These are phyloP conservation scores for Beris chalybata DNA, from an alignment of 2,888 invertebrate species.

Conservation along the genomic window DNA sequence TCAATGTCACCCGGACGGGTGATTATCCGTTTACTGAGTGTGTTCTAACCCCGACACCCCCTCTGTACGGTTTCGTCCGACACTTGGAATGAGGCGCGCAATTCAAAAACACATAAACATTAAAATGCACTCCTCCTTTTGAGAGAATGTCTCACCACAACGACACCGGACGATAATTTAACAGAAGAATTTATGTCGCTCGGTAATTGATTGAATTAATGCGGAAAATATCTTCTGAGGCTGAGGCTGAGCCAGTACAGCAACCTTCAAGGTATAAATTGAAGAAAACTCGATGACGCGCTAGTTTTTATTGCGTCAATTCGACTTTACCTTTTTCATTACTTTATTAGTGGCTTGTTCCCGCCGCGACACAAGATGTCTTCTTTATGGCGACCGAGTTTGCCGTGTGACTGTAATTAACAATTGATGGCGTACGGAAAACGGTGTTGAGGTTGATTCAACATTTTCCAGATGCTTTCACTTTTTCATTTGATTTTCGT, in stretches of 20 bases:
- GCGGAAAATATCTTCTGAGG: not conserved
- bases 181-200: not conserved
- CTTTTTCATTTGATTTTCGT: conserved; percentile 9
- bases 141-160: not conserved
- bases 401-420: too few relatives aligned
- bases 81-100: too few relatives aligned
- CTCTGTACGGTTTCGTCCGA: not conserved
- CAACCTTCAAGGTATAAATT: too few relatives aligned
- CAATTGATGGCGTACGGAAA: too few relatives aligned
- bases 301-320: too few relatives aligned
- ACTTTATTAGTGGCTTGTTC: too few relatives aligned
- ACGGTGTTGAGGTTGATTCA: conserved; percentile 3
- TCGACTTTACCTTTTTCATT: too few relatives aligned
- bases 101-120: not conserved
- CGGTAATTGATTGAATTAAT: conserved; percentile 11
- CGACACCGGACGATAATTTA: too few relatives aligned
- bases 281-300: too few relatives aligned
- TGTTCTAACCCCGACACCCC: not conserved
- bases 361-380: too few relatives aligned
- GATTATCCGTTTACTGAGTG: not conserved
- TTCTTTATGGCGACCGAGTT: too few relatives aligned
- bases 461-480: conserved; percentile 15
- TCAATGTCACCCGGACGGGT: not conserved
- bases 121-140: not conserved
- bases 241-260: too few relatives aligned